These are phyloP conservation scores for Epinotia brunnichana DNA, from an alignment of 2,888 invertebrate species.

Conservation along the genomic window DNA sequence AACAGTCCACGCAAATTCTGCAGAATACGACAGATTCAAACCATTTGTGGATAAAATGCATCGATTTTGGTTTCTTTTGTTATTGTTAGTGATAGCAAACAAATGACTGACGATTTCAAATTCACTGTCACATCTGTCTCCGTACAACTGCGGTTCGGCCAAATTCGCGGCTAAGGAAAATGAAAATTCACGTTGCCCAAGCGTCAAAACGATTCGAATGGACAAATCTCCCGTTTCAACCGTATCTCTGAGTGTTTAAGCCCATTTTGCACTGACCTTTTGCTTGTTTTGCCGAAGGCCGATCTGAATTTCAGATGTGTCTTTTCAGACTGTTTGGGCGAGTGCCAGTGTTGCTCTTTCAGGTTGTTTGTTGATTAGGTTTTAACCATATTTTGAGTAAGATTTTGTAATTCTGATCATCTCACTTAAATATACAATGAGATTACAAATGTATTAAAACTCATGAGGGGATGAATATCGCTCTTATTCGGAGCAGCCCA, in stretches of 20 bases:
- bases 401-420: neutral
- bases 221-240: constrained; percentile 25
- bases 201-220: constrained; percentile 38
- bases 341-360: constrained; percentile 32
- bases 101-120: neutral
- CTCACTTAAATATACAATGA: no score
- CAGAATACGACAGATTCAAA: neutral
- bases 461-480: no score
- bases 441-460: no score
- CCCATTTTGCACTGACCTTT: constrained; percentile 26
- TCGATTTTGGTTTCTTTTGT: neutral
- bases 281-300: constrained; percentile 35
- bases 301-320: constrained; percentile 39
- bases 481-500: no score
- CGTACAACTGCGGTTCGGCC: constrained; percentile 3
- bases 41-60: neutral
- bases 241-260: constrained; percentile 27
- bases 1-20: neutral
- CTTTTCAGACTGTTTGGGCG: constrained; percentile 37
- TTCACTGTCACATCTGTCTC: constrained; percentile 25
- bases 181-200: constrained; percentile 42
- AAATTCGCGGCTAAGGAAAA: constrained; percentile 30
- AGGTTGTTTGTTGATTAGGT: constrained; percentile 36
- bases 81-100: no score
- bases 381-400: constrained; percentile 18